Base-by-base conservation (phyloP, 2,888 invertebrate genomes). In the Gryllus longicercus region DNA sequence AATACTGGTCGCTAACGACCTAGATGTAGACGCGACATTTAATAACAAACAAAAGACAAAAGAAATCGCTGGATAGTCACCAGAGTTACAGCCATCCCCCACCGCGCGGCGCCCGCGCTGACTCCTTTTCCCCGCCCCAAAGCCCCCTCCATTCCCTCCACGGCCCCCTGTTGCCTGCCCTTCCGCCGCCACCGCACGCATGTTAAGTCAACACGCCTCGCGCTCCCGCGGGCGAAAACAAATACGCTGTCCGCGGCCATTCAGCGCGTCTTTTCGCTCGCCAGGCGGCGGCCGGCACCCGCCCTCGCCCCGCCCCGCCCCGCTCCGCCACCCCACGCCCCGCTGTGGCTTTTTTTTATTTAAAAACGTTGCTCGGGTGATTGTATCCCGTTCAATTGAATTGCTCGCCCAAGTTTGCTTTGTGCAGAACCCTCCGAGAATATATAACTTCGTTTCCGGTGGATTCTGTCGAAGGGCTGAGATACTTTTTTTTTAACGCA, bases 331-430 rank as follows among this genome's bases (percentile, higher is more conserved):
- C 38, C 5, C 38, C 38, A 4, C 1, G 38, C 38, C 5, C 38
- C 38, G 38, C 38, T 38, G 38, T 38, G 38, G 16, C 63, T 63
- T 63, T 63, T 18, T 51, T 63, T 63, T 63, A 63, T 63, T 63
- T 63, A 63, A 63, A 63, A 63, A 63, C 63, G n/a, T 63, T 63
- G 63, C 63, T 5, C 63, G 63, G n/a, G 63, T 63, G 63, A 63
- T 63, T 63, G 63, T 63, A 63, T 63, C 63, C 63, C 14, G 63
- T 63, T 63, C 63, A n/a, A 63, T 63, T 63, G 63, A 63, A 63
- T 63, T 63, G 63, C 63, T 63, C 16, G n/a, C 5, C 63, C 16
- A 63, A 63, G 63, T 63, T 63, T 63, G 63, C 63, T 63, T 63
- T 63, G 63, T 63, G 63, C 63, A 8, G 63, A n/a, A 63, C 63